A percentile compares a stretch with the other conserved stretches of the same genome.
phyloP scores from a whole-genome alignment of 2,113 vertebrate genomes.

The Prunella fulvescens region DNA sequence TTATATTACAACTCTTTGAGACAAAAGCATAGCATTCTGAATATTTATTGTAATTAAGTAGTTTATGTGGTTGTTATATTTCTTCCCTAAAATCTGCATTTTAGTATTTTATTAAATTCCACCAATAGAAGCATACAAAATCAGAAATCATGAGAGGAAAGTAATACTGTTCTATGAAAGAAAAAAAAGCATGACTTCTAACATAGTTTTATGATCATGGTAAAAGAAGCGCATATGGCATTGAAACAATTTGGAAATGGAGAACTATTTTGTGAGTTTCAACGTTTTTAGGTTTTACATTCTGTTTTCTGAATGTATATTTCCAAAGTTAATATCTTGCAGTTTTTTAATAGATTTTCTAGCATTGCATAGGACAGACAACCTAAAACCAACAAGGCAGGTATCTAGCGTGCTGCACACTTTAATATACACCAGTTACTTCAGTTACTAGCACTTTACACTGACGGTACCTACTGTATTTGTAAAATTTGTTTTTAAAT shows the following conservation, averaged over 20 bases:
- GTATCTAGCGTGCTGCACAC: constrained; percentile 35
- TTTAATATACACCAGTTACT: neutral
- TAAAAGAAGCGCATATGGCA: neutral
- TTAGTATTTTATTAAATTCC: constrained; percentile 26
- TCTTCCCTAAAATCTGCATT: constrained; percentile 36
- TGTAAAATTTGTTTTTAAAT: constrained; percentile 48
- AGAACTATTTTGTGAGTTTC: constrained; percentile 5
- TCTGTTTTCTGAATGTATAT: neutral
- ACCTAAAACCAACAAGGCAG: constrained; percentile 51
- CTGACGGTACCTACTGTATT: constrained; percentile 21
- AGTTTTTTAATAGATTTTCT: neutral
- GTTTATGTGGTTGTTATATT: neutral
- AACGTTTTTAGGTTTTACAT: neutral
- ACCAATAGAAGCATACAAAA: constrained; percentile 22
- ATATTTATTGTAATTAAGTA: neutral
- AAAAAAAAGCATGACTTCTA: constrained; percentile 42
- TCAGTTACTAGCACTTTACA: constrained; percentile 21
- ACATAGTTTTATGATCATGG: neutral
- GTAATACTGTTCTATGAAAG: constrained; percentile 20
- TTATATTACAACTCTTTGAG: neutral
- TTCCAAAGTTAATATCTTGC: neutral
- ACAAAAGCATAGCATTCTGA: neutral
- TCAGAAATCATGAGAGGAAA: constrained; percentile 26
- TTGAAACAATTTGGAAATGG: constrained; percentile 14
- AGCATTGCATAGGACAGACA: constrained; percentile 25